Conservation (phyloP, 2,113 vertebrate genomes). For the cattle (Bos taurus) region DNA sequence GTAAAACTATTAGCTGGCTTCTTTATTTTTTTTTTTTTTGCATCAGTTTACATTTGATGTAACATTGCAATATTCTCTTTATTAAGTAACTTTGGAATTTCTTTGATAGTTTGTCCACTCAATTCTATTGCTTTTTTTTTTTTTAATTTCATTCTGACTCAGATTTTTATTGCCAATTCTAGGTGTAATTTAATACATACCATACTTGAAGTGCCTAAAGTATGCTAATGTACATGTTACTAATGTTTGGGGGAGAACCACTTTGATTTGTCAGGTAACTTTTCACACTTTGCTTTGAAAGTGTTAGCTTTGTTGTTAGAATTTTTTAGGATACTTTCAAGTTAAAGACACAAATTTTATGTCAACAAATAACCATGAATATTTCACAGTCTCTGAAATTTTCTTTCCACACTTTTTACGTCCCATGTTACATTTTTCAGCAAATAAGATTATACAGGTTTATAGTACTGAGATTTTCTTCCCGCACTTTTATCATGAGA, state of each 20-base stretch:
- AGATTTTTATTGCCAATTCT: background rate
- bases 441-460: background rate
- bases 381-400: background rate
- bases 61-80: background rate
- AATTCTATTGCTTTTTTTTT: background rate
- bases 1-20: background rate
- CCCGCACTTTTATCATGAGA: background rate
- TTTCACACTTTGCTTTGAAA: conserved; percentile 23
- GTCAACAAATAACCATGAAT: background rate
- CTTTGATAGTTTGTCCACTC: background rate
- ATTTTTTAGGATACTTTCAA: background rate
- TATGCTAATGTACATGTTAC: background rate
- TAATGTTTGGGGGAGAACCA: background rate
- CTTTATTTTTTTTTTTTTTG: background rate
- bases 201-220: background rate
- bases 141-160: background rate
- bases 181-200: background rate
- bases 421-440: background rate
- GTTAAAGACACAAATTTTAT: background rate
- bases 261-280: background rate
- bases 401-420: background rate
- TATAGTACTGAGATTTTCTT: background rate
- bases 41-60: background rate
- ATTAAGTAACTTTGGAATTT: background rate
- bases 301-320: background rate